These are phyloP conservation scores for Cryptoblepharus egeriae DNA, from an alignment of 2,797 vertebrate genomes.

Conservation along the genomic window DNA sequence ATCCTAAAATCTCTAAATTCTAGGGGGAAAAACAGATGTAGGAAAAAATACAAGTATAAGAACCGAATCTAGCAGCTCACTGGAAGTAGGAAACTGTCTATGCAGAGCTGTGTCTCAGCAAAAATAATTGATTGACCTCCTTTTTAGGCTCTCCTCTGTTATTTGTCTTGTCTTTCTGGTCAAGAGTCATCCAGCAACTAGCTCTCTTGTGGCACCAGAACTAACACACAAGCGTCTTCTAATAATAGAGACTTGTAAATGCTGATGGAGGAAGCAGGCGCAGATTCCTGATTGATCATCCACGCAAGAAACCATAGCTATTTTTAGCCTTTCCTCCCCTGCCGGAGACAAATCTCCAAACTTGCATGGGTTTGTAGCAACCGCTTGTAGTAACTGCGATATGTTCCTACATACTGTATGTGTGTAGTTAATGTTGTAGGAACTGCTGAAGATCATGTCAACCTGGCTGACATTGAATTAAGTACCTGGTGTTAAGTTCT, in stretches of 20 bases:
- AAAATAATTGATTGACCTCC: neutral
- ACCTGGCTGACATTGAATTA: too few species aligned
- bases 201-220: neutral
- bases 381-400: too few species aligned
- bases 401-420: too few species aligned
- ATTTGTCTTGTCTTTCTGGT: conserved; percentile 1
- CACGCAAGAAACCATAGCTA: neutral
- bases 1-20: too few species aligned
- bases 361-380: neutral
- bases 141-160: neutral
- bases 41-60: too few species aligned
- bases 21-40: too few species aligned
- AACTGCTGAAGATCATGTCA: too few species aligned
- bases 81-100: neutral
- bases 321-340: neutral
- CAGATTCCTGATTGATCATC: neutral
- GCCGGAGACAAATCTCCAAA: neutral
- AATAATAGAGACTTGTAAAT: neutral
- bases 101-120: neutral
- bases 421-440: too few species aligned
- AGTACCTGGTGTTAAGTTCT: too few species aligned
- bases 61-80: neutral
- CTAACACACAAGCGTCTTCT: accelerated
- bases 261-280: neutral
- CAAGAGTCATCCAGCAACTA: neutral